Base-by-base conservation (phyloP, 2,888 invertebrate species). In the Tromatobia lineatoria region DNA sequence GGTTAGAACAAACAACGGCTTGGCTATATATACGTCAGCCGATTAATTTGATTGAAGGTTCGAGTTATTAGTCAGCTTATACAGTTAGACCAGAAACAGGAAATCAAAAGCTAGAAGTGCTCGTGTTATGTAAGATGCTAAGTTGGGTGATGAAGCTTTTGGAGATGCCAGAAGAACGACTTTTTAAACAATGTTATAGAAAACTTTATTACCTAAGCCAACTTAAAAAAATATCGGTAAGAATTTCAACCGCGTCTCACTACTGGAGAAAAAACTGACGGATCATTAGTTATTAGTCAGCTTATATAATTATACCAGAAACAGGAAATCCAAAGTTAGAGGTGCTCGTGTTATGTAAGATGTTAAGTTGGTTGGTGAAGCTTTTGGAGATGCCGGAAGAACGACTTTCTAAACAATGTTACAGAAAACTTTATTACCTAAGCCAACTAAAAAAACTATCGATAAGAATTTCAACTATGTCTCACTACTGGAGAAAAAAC, bases 111-210 rank as follows among this genome's bases (percentile, higher is more conserved):
- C 13, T 66, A 42, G 66, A 66, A 45, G 66, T 66, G 4, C 66
- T 66, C 18, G 66, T 66, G 2, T 23, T 45, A 7, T 42, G 42
- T 20, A 66, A 66, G 45, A 66, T 66, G 66, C 66, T 66, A 13
- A 66, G 42, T 45, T 66, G 61, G 61, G 34, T 34, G 61, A 34
- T 61, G n/a, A 61, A 34, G 38, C 34, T 61, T 4, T 18, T 61
- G 45, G 66, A 66, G 13, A 66, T 66, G 66, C 66, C 66, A 15
- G 66, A 66, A 66, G 66, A 66, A 42, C 8, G 66, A 42, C 66
- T 66, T 4, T 45, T 45, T 13, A 66, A 66, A 42, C 42, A 66
- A 66, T 66, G 20, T 13, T 66, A 66, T 45, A 42, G 66, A 42
- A 42, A 66, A 45, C 66, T 66, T 15, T 10, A 18, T 10, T 66